phyloP scores from a whole-genome alignment of 2,113 vertebrate genomes.

The Numida meleagris region DNA sequence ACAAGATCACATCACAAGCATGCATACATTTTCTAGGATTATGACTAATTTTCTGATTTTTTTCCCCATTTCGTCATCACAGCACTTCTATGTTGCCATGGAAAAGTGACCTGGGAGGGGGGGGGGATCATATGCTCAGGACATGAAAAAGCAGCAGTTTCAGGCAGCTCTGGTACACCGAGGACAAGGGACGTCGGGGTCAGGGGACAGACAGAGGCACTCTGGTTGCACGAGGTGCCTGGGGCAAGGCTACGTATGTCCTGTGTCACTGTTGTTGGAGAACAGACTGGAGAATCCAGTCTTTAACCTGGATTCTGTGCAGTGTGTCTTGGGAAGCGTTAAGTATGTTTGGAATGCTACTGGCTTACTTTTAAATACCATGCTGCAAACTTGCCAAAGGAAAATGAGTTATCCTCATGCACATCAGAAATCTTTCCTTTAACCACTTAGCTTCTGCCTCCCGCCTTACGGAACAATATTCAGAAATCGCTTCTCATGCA shows the following conservation, averaged over 20 bases:
- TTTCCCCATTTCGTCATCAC: neutral
- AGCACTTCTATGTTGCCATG: neutral
- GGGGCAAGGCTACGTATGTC: neutral
- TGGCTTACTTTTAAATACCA: conserved; percentile 23
- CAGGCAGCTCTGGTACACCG: neutral
- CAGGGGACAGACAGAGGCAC: neutral
- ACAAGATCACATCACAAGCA: neutral
- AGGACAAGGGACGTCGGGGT: neutral
- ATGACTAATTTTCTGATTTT: neutral
- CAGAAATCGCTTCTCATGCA: neutral
- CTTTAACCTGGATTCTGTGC: neutral
- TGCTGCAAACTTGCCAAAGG: neutral
- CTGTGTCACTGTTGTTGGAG: neutral
- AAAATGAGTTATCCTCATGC: neutral
- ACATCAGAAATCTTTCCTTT: neutral
- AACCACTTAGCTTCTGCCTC: neutral
- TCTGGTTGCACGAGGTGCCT: neutral
- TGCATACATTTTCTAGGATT: neutral
- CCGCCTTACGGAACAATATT: neutral
- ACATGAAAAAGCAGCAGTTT: neutral
- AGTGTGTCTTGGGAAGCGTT: neutral
- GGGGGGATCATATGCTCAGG: neutral
- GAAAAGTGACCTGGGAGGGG: neutral
- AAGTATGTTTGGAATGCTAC: neutral
- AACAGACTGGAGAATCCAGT: too few species aligned